These are phyloP conservation scores for Myotis myotis DNA, from an alignment of 2,797 vertebrate species.

Conservation along the genomic window DNA sequence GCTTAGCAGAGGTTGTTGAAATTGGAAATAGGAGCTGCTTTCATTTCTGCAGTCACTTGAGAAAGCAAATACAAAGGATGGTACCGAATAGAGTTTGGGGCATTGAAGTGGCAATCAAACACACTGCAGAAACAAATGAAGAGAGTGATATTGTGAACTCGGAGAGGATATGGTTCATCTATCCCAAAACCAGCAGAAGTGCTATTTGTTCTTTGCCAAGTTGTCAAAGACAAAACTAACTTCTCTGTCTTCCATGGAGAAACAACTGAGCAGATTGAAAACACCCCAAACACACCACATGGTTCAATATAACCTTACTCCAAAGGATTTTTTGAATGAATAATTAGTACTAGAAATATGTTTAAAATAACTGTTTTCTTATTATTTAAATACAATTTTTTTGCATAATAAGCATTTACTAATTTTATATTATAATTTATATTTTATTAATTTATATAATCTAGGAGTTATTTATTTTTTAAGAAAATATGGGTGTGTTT, in stretches of 20 bases:
- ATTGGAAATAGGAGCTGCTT: conserved; percentile 77
- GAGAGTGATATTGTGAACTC: conserved; percentile 37
- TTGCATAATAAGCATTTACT: not conserved
- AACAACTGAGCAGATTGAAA: not conserved
- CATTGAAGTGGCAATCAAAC: conserved; percentile 55
- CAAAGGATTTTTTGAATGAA: not conserved
- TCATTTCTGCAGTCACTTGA: conserved; percentile 70
- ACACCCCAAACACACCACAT: not conserved
- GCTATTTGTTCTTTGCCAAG: conserved; percentile 48
- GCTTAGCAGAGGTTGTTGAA: conserved; percentile 58
- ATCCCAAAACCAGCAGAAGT: conserved; percentile 52
- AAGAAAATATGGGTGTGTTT: not conserved
- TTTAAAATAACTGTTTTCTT: not conserved
- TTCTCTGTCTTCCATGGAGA: not conserved
- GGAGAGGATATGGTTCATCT: conserved; percentile 42
- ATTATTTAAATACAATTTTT: not conserved
- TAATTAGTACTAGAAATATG: conserved; percentile 2
- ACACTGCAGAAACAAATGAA: conserved; percentile 61
- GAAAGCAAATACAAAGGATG: conserved; percentile 69
- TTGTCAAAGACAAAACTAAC: not conserved
- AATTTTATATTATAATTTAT: not conserved
- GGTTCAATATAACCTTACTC: not conserved
- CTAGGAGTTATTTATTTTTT: not conserved
- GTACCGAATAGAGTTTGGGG: conserved; percentile 56
- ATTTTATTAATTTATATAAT: not conserved